Base-by-base conservation (phyloP, 1,140 invertebrate species). In the Caerostris darwini region DNA sequence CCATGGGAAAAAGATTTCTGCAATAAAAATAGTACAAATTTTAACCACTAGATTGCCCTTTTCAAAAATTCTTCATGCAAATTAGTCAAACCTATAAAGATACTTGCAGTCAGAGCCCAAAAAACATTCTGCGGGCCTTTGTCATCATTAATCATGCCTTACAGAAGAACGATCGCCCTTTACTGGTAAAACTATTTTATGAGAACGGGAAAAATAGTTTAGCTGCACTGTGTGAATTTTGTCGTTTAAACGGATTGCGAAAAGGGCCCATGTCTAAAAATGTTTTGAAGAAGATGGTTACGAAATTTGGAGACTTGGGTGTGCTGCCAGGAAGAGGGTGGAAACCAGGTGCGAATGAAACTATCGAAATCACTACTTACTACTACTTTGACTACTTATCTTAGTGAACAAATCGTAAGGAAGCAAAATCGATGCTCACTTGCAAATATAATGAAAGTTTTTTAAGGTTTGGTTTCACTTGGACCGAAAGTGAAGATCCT, bases 291-390 rank as follows among this genome's bases (percentile, higher is more conserved):
- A 93, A 93, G 53, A 93, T 61, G 71, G 69, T 86, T 82, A 54
- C 14, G 61, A 57, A 93, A 93, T 93, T 86, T 85, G 82, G 34
- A 34, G 61, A 86, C 7, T 93, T 93, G 82, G 64, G 67, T 93
- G 82, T 86, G 50, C 34, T 93, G 82, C 91, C 61, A 86, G 91
- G 81, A 86, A 83, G 91, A 82, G 91, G 50, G n/a, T 6, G 91
- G 14, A 82, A 71, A 58, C 34, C 8, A n/a, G n/a, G 77, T 50
- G 85, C 81, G 59, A 83, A 92, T 59, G 64, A 93, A 82, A 85
- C 14, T 86, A 61, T 69, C 17, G 14, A 93, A 34, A 3, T n/a
- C n/a, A n/a, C n/a, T 56, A 85, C 59, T 82, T 4, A 8, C 90
- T 17, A 53, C 19, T 69, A 82, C 57, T 61, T 50, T 93, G 82